phyloP scores from a whole-genome alignment of 2,888 invertebrate genomes.

The Cheilosia soror region DNA sequence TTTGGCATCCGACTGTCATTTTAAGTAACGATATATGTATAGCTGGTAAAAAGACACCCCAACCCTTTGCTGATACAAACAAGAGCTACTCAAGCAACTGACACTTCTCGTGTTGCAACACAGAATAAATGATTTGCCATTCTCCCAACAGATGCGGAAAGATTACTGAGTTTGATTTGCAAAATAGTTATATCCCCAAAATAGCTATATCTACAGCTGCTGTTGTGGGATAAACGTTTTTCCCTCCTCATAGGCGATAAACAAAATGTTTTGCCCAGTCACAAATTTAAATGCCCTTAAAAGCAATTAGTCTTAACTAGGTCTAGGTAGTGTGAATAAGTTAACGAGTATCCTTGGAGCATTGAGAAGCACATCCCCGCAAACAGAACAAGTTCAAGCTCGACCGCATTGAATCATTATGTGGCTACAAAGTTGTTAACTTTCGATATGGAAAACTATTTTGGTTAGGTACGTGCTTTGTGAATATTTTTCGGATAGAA shows the following conservation, averaged over 20 bases:
- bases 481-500: background rate
- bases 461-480: background rate
- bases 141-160: background rate
- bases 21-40: background rate
- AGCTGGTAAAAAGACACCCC: background rate
- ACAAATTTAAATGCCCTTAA: slow-evolving; percentile 20
- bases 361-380: background rate
- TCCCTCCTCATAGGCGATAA: background rate
- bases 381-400: background rate
- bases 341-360: background rate
- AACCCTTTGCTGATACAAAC: background rate
- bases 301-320: slow-evolving; percentile 36
- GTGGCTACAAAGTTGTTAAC: background rate
- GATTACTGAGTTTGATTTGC: background rate
- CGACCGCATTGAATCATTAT: background rate
- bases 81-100: background rate
- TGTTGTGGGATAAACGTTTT: background rate
- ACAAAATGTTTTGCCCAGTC: background rate
- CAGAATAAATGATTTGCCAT: slow-evolving; percentile 34
- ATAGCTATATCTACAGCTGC: background rate
- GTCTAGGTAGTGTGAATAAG: background rate
- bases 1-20: background rate
- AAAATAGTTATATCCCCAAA: no score
- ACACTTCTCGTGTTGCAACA: slow-evolving; percentile 29
- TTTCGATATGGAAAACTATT: slow-evolving; percentile 1